Base-by-base conservation (phyloP, 2,797 vertebrate genomes). In the Lutjanus campechanus region DNA sequence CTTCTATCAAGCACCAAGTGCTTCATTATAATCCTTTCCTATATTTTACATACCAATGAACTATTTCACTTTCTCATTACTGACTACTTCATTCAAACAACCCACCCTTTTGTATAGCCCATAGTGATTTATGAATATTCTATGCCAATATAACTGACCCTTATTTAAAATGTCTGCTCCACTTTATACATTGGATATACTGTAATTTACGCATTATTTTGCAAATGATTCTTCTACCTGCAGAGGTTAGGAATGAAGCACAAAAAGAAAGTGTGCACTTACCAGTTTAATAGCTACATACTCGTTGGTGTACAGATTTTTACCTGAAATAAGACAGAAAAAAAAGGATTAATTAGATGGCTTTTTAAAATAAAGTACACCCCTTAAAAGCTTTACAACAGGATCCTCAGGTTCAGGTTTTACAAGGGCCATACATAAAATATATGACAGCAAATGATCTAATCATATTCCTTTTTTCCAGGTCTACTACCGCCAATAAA, bases 281-380 rank as follows among this genome's bases (percentile, higher is more conserved):
- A 99, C 98, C 98, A 99, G 96, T 97, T 99, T 99, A 94, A 99
- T 99, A 84, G 98, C 98, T 96, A 99, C 98, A 92, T 99, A 99
- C 94, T 99, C 98, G 84, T 99, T 99, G 91, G 98, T 99, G 95
- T 99, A 99, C 90, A 99, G 97, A 95, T 99, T 99, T 96, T 99
- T 99, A 93, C 98, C 98, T 99, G 83, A 51, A 93, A 93, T 1
- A 44, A 82, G 61, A 83, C 53, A 84, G 22, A 16, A 69, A 49
- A 70, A n/a, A 63, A 20, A 64, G 11, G 19, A 50, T 4, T 46
- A 3, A 40, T 82, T 44, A 80, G 41, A 63, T 10, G 0, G 19
- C 6, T 67, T 78, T 80, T 17, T 36, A 40, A 66, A 66, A 44
- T 25, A 13, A 53, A 69, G 11, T 9, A 51, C 22, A 60, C 11